phyloP scores from a whole-genome alignment of 2,113 vertebrate genomes.

The Callocephalon fimbriatum region DNA sequence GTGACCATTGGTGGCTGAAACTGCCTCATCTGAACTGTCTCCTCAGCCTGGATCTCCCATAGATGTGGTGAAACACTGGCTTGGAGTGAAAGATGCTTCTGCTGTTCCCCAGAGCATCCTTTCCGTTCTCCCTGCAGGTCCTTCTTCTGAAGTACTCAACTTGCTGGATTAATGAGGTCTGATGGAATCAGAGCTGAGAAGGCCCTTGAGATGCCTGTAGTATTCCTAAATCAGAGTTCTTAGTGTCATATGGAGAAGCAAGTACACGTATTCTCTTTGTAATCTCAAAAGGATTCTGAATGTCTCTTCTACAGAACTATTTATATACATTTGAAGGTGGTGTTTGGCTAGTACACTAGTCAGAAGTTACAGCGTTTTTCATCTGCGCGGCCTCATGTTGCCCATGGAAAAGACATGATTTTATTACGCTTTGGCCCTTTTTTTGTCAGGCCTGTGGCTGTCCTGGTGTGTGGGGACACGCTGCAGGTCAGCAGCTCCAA shows the following conservation, averaged over 20 bases:
- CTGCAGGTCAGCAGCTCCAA: too few relatives aligned
- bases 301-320: fast-evolving
- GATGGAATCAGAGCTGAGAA: not conserved
- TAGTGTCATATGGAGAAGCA: too few relatives aligned
- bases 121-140: not conserved
- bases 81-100: not conserved
- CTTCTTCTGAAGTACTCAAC: not conserved
- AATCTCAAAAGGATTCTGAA: fast-evolving
- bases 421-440: not conserved
- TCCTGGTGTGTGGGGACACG: fast-evolving
- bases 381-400: too few relatives aligned
- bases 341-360: fast-evolving
- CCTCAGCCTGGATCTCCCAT: too few relatives aligned
- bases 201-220: not conserved
- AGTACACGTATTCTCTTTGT: not conserved
- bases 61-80: fast-evolving
- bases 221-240: not conserved
- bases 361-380: fast-evolving
- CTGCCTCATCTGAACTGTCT: not conserved
- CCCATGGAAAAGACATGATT: fast-evolving
- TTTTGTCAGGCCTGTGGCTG: not conserved
- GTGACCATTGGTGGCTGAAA: not conserved
- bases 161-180: not conserved
- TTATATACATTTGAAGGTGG: fast-evolving
- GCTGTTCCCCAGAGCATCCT: fast-evolving